A percentile compares a stretch with the other conserved stretches of the same genome.
Evolutionary conservation across 2,797 vertebrate species (phyloP).

Genomic region (Atherinosoma microstoma): DNA sequence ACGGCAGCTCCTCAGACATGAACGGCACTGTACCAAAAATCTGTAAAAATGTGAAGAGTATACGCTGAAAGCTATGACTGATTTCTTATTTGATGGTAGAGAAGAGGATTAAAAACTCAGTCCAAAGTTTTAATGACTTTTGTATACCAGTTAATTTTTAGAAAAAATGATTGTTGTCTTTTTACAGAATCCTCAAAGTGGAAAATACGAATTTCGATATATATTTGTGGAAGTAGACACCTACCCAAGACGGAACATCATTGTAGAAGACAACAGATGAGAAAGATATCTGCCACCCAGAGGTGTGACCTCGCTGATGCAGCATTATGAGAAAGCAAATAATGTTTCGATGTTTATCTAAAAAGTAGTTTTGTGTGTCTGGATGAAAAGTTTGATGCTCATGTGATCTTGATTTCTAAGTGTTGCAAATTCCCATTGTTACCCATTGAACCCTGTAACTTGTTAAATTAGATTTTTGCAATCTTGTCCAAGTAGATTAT

Average conservation of each 20-base stretch:
- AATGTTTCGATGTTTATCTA: not conserved
- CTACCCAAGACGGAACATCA: conserved; percentile 90
- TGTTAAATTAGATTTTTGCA: not conserved
- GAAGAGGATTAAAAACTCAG: not conserved
- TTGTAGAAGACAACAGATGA: conserved; percentile 93
- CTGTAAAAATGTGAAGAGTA: not conserved
- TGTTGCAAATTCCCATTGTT: not conserved
- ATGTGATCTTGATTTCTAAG: conserved; percentile 7
- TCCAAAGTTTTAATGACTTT: not conserved
- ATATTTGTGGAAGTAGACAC: conserved; percentile 92
- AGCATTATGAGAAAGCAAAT: not conserved
- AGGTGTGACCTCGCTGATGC: not conserved
- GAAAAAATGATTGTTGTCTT: conserved; percentile 31
- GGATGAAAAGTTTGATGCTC: not conserved
- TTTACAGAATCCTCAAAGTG: conserved; percentile 88
- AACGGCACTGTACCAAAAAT: not conserved
- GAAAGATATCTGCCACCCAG: not conserved
- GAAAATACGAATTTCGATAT: conserved; percentile 91
- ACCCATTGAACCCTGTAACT: not conserved
- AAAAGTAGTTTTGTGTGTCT: conserved; percentile 9
- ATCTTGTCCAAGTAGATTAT: not conserved
- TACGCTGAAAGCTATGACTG: not conserved
- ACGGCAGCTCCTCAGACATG: too few species aligned
- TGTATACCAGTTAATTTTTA: not conserved
- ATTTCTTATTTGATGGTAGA: not conserved